A percentile compares a stretch with the other conserved stretches of the same genome.
phyloP scores from a whole-genome alignment of 2,888 invertebrate species.

The Lacanobia oleracea region DNA sequence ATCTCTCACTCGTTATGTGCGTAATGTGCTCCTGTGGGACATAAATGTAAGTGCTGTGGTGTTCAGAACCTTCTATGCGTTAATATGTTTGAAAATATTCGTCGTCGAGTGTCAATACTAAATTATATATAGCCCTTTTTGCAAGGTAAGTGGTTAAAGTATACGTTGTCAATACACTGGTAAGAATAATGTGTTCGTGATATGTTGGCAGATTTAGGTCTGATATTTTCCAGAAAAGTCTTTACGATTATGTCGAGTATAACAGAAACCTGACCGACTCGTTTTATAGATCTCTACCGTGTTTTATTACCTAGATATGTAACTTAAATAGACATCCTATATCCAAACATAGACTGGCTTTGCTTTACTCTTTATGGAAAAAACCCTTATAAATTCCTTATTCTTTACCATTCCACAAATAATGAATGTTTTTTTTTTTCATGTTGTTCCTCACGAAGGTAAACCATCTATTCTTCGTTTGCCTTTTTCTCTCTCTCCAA shows the following conservation, averaged over 20 bases:
- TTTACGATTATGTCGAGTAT: conserved; percentile 23
- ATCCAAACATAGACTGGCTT: background rate
- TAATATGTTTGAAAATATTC: conserved; percentile 52
- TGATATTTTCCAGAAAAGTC: conserved; percentile 9
- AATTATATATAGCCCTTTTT: conserved; percentile 51
- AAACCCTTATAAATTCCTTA: background rate
- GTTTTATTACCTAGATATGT: background rate
- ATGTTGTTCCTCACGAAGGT: too few species aligned
- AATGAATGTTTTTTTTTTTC: too few species aligned
- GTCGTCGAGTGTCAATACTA: conserved; percentile 42
- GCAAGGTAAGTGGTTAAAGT: conserved; percentile 42
- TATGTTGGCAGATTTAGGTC: conserved; percentile 2
- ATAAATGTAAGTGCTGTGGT: conserved; percentile 56
- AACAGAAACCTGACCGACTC: background rate
- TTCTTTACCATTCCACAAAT: too few species aligned
- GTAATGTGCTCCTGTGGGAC: conserved; percentile 62
- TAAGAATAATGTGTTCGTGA: conserved; percentile 26
- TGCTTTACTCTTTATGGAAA: background rate
- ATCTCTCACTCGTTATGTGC: conserved; percentile 56
- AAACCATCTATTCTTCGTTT: too few species aligned
- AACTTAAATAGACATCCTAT: too few species aligned
- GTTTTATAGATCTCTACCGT: conserved; percentile 14
- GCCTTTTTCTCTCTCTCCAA: too few species aligned
- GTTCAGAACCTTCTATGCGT: conserved; percentile 43
- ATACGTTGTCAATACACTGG: conserved; percentile 28